A percentile compares a stretch with the other conserved stretches of the same genome.
Evolutionary conservation across 2,113 vertebrate species (phyloP).

Genomic region (Camelus dromedarius): DNA sequence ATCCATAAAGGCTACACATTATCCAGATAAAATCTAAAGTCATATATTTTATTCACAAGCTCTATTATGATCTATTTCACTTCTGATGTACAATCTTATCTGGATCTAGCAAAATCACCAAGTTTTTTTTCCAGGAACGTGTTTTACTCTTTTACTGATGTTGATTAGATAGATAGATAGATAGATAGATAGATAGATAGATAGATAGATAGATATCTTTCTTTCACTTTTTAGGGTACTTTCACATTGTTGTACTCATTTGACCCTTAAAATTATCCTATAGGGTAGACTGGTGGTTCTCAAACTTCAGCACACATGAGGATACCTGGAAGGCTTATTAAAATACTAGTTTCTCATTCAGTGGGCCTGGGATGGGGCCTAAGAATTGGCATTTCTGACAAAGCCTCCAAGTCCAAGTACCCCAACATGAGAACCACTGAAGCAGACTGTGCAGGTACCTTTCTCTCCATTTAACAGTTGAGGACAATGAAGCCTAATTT

Average conservation of each 20-base stretch:
- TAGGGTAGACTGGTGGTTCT: slow-evolving; percentile 1
- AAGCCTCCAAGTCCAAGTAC: neutral
- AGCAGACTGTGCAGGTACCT: neutral
- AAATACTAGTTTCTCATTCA: neutral
- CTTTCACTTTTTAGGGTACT: slow-evolving; percentile 1
- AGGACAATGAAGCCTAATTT: slow-evolving; percentile 20
- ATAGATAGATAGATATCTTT: too few relatives aligned
- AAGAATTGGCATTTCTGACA: slow-evolving; percentile 37
- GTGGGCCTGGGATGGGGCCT: neutral
- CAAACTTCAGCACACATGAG: neutral
- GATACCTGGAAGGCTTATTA: neutral
- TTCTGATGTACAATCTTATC: slow-evolving; percentile 55
- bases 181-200: too few relatives aligned
- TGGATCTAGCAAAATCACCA: neutral
- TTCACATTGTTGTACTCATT: slow-evolving; percentile 54
- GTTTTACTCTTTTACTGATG: slow-evolving; percentile 3
- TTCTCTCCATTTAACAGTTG: slow-evolving; percentile 16
- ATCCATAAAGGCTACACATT: neutral
- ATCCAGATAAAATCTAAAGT: neutral
- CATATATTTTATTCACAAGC: neutral
- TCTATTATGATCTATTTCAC: slow-evolving; percentile 34
- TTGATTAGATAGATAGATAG: neutral
- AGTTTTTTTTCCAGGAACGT: neutral
- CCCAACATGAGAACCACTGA: neutral
- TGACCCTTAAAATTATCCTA: neutral